Evolutionary conservation across 1,140 invertebrate species (phyloP), one percentile per base, ranked within the genome.

Genomic region (Platyscapa corneri): DNA sequence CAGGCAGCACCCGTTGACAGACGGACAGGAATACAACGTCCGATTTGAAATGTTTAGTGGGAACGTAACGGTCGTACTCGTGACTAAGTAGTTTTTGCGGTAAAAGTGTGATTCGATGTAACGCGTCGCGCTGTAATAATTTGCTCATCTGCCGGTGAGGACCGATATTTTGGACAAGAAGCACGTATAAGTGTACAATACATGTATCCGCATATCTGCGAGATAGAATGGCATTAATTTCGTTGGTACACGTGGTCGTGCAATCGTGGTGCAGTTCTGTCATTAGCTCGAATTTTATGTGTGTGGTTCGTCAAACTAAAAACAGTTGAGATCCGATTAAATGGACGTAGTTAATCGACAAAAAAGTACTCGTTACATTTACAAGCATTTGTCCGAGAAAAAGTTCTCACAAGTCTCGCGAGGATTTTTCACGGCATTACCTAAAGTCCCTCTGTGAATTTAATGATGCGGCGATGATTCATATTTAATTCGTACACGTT

Each of bases 81-180:
- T 6, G 56, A 10, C 49, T 74, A 82, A 82, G 74, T 82, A 82
- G 23, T 74, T 82, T 82, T 56, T 34, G 46, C 32, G 67, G 81
- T 74, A 79, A 60, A 56, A 8, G 49, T 14, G n/a, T 14, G 53
- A 12, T 16, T 53, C 32, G n/a, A 30, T 60, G 56, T 27, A 49
- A 82, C 42, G 32, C 6, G 20, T 60, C 20, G 27, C 23, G 18
- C 42, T 10, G 39, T 49, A 27, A 67, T 81, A 81, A 70, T 70
- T 81, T 49, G 64, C 64, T 81, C 78, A 49, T 14, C 39, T 10
- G 39, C 3, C 39, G 64, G 23, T 56, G 65, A 20, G 65, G 39
- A 27, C 23, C 23, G 20, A 27, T 5, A 23, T 60, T 60, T 27
- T 5, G 56, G 23, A 23, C 49, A 6, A 37, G 20, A 37, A 78